Conservation (phyloP, 2,797 vertebrate genomes). For the Aplochiton taeniatus region DNA sequence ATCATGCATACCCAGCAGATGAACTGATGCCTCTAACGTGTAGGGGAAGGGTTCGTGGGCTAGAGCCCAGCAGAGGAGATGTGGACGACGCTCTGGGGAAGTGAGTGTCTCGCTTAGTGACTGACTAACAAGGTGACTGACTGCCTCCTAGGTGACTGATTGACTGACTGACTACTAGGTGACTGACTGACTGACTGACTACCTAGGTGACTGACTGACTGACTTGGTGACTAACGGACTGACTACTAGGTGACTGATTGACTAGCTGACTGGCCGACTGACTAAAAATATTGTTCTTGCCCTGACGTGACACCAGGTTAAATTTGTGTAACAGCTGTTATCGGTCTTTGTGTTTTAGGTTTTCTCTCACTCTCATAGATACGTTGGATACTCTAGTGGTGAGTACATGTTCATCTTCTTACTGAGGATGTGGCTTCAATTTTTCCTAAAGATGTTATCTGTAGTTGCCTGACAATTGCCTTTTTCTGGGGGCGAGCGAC, state of each 20-base stretch:
- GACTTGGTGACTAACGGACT: not conserved
- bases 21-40: slow-evolving; percentile 99
- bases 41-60: slow-evolving; percentile 92
- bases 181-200: too few relatives aligned
- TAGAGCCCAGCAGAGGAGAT: slow-evolving; percentile 95
- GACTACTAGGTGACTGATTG: too few relatives aligned
- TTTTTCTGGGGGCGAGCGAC: too few relatives aligned
- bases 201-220: too few relatives aligned
- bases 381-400: slow-evolving; percentile 98
- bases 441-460: not conserved
- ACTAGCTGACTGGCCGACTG: too few relatives aligned
- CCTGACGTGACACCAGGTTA: not conserved
- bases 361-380: slow-evolving; percentile 97
- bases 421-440: not conserved
- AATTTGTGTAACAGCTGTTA: slow-evolving; percentile 8
- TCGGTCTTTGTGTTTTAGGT: slow-evolving; percentile 71
- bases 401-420: slow-evolving; percentile 53
- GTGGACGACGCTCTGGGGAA: slow-evolving; percentile 96
- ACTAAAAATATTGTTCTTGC: not conserved
- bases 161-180: too few relatives aligned
- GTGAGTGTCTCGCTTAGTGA: slow-evolving; percentile 73
- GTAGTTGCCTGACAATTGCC: not conserved
- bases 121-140: not conserved
- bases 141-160: too few relatives aligned
- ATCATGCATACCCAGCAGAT: slow-evolving; percentile 97